Evolutionary conservation across 2,888 invertebrate genomes (phyloP), one percentile per base, ranked within the genome.

Genomic region (Leptodirus hochenwartii): DNA sequence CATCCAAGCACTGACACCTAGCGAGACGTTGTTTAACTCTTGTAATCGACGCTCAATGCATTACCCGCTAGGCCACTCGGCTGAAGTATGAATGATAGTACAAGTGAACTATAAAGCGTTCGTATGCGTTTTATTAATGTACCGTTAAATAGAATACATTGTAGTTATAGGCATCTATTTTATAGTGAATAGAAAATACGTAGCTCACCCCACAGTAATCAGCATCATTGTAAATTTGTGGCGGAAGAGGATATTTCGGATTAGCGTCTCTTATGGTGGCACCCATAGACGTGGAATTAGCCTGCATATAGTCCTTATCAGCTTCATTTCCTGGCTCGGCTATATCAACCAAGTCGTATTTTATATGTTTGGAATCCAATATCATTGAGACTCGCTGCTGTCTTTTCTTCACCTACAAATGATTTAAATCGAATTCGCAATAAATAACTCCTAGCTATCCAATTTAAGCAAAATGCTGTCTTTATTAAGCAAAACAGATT

Each of bases 371-470:
- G 43, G 90, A 84, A 49, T 91, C 88, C 47, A 96, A 61, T 49
- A 91, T 84, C 78, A 93, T 84, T 44, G 82, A 58, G 32, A 95
- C 87, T 39, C 90, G 71, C 53, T 90, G 88, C 55, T 95, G 93
- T 44, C 88, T 70, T 58, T 93, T 95, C 59, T 90, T 90, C 40
- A 95, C 85, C 95, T 95, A 33, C 9, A 13, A 16, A 31, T 24
- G 12, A 9, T 24, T 10, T 10, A n/a, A n/a, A n/a, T n/a, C n/a
- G n/a, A n/a, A n/a, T n/a, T n/a, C n/a, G n/a, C n/a, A n/a, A n/a
- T n/a, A n/a, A n/a, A n/a, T n/a, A n/a, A n/a, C n/a, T n/a, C n/a
- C n/a, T n/a, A n/a, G n/a, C n/a, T n/a, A n/a, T n/a, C n/a, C n/a
- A n/a, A n/a, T n/a, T n/a, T n/a, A n/a, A n/a, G n/a, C n/a, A n/a